Evolutionary conservation across 2,888 invertebrate genomes (phyloP), one percentile per base, ranked within the genome.

Genomic region (Lithodes maja): DNA sequence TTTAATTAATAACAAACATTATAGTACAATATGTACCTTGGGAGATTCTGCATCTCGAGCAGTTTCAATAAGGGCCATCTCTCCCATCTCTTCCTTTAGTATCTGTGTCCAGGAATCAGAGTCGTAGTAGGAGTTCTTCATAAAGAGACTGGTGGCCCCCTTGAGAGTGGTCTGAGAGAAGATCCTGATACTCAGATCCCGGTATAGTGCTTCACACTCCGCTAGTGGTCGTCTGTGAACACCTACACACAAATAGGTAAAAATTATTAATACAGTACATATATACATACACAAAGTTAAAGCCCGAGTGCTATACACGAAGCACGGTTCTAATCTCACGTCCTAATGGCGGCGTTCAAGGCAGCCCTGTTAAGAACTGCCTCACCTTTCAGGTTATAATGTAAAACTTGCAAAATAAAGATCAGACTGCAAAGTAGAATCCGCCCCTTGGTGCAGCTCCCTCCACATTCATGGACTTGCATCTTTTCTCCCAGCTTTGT

Each of bases 231-330:
- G 54, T n/a, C 84, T 82, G 69, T 91, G 91, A 17, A 80, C 95
- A 83, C 95, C 95, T 95, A 92, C 5, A 33, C 33, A 33, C 33
- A 33, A 33, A 33, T 33, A 33, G 33, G 33, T 33, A 33, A 33
- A 33, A 33, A 33, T 33, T 33, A 33, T 33, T 33, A 33, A 33
- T 33, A 33, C 33, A 33, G 0, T 33, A 33, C 33, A 33, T 33
- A 33, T 33, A 33, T 33, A 33, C 33, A 33, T 33, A 33, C 33
- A 33, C 33, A 33, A 33, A 33, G 33, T 33, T 33, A 33, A 33
- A 33, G 33, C 33, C 33, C 33, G 33, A 33, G 33, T 33, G 33
- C 33, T 33, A 33, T 33, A 33, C 33, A 33, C 33, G 0, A 33
- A 33, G 33, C 33, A 33, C 33, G 33, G 33, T 33, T 33, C 33